Evolutionary conservation across 2,888 invertebrate genomes (phyloP).

Genomic region (Xylophagus ater): DNA sequence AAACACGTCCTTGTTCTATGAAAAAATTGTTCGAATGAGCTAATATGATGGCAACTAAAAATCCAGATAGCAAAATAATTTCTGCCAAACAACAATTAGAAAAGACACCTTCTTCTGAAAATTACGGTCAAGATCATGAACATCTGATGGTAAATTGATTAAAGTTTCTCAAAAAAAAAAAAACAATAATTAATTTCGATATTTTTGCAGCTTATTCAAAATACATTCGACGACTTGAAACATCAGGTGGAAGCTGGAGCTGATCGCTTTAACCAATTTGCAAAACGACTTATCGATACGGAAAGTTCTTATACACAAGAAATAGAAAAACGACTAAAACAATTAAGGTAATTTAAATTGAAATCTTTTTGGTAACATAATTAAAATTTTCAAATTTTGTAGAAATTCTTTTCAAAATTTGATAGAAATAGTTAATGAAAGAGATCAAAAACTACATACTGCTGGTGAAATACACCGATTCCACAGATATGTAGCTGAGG

Average conservation of each 20-base stretch:
- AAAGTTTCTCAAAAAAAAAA: too few species aligned
- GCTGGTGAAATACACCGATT: constrained; percentile 96
- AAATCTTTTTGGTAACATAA: background rate
- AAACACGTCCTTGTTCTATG: too few species aligned
- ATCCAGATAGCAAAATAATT: constrained; percentile 75
- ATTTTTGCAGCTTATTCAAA: constrained; percentile 78
- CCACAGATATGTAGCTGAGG: constrained; percentile 90
- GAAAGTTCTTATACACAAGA: too few species aligned
- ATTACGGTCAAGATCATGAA: too few species aligned
- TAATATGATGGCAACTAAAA: constrained; percentile 63
- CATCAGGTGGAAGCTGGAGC: too few species aligned
- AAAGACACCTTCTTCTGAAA: constrained; percentile 79
- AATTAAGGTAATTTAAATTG: constrained; percentile 56
- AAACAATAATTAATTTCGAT: too few species aligned
- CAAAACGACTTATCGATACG: constrained; percentile 76
- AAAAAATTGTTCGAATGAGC: too few species aligned
- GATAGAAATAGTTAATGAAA: constrained; percentile 70
- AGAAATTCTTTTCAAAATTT: constrained; percentile 81
- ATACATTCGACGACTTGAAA: too few species aligned
- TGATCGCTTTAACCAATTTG: constrained; percentile 83
- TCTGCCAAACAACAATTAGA: too few species aligned
- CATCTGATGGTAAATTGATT: too few species aligned
- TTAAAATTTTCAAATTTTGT: background rate
- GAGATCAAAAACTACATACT: constrained; percentile 78
- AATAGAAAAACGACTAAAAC: constrained; percentile 74